Conservation (phyloP, 2,888 invertebrate species). For the Melikaiella ostensackeni region DNA sequence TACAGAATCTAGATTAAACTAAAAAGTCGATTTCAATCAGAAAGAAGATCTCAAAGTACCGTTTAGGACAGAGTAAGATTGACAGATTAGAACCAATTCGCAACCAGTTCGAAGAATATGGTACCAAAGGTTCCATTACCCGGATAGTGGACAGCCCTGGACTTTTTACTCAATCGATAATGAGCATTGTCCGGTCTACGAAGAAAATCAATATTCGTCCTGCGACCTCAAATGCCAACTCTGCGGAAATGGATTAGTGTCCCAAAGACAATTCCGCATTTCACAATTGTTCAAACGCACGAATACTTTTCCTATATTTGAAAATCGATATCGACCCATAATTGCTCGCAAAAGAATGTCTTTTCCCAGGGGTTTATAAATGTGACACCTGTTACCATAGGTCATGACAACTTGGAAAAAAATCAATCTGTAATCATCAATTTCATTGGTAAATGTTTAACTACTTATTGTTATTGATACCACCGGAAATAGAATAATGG, state of each 20-base stretch:
- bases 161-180: conserved; percentile 73
- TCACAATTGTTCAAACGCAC: neutral
- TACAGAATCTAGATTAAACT: neutral
- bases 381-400: conserved; percentile 14
- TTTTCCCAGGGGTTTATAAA: neutral
- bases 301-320: neutral
- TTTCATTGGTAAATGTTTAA: too few relatives aligned
- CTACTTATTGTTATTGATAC: too few relatives aligned
- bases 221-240: conserved; percentile 64
- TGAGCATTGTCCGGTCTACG: conserved; percentile 66
- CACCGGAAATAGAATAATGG: too few relatives aligned
- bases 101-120: conserved; percentile 12
- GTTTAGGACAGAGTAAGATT: neutral
- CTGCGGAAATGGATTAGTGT: conserved; percentile 44
- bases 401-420: neutral
- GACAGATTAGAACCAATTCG: neutral
- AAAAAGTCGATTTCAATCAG: neutral
- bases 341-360: neutral
- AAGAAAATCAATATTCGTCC: conserved; percentile 70
- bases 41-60: neutral
- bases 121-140: conserved; percentile 38
- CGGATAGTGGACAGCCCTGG: conserved; percentile 73
- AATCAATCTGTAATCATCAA: neutral
- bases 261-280: conserved; percentile 34
- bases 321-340: conserved; percentile 20